Base-by-base conservation (phyloP, 2,888 invertebrate species). In the Cantharis rustica region DNA sequence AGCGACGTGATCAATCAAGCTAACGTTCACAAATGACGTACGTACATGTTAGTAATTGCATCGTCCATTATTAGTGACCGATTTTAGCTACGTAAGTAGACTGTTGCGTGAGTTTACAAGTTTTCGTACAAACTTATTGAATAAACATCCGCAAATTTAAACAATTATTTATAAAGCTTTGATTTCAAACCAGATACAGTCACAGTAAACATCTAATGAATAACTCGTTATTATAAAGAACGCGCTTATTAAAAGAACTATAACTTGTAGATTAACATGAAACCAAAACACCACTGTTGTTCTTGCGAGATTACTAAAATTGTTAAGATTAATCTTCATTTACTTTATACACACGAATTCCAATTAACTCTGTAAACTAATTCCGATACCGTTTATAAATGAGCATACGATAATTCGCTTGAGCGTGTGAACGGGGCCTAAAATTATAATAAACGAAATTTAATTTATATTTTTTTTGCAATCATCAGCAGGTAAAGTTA, bases 1-100 rank as follows among this genome's bases (percentile, higher is more conserved):
- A 76, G 71, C 64, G 71, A 74, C 70, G 82, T 82, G 81, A 83
- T 83, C 82, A 82, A 83, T 83, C 82, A 82, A 81, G 76, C 79
- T 76, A 81, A 75, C 72, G 80, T 81, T 81, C 81, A 74, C 78
- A 82, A 82, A 80, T 80, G 82, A 83, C 80, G 80, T 82, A 79
- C 77, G 77, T 78, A 76, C 71, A 76, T 73, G 76, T 72, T 72
- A 16, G 71, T 80, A 81, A 81, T 81, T 81, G 80, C 80, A 77
- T 80, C 79, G 77, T 79, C 78, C 80, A 80, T 81, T 81, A 80
- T 79, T 79, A 79, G 70, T 74, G 77, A 77, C 80, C 80, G 79
- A 77, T 77, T 80, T 79, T 68, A 75, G 78, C 73, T 78, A 47
- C 47, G 47, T 47, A 78, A 78, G 78, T 78, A 74, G 68, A 47